A percentile compares a stretch with the other conserved stretches of the same genome.
These are phyloP conservation scores for Henricia sp. DNA, from an alignment of 53 echinoderm and acorn worm genomes.

Conservation along the genomic window DNA sequence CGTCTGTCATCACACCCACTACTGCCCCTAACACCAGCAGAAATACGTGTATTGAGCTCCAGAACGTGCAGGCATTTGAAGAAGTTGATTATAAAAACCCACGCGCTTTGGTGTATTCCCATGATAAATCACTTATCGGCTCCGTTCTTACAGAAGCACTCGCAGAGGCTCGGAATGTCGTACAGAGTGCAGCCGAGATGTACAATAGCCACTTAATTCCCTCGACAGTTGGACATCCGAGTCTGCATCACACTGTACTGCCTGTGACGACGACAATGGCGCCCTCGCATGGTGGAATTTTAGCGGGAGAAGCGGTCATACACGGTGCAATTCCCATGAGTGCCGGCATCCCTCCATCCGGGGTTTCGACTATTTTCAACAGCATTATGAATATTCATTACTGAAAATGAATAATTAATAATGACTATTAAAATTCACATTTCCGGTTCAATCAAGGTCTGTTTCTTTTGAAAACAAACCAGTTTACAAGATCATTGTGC, in stretches of 20 bases:
- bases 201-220: constrained; percentile 56
- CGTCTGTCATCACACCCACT: not conserved
- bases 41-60: constrained; percentile 4
- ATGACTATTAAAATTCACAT: too few relatives aligned
- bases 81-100: constrained; percentile 46
- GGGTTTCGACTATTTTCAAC: constrained; percentile 21
- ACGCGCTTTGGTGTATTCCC: constrained; percentile 45
- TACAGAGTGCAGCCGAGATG: constrained; percentile 33
- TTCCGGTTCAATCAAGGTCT: too few relatives aligned
- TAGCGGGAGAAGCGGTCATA: constrained; percentile 20
- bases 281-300: constrained; percentile 20
- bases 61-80: constrained; percentile 30
- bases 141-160: constrained; percentile 76
- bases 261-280: constrained; percentile 43
- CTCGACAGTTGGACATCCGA: constrained; percentile 34
- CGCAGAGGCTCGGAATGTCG: constrained; percentile 79
- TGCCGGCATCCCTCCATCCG: not conserved
- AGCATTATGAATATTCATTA: constrained; percentile 56
- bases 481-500: too few relatives aligned
- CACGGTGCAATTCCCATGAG: constrained; percentile 19
- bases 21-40: not conserved
- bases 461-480: too few relatives aligned
- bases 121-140: constrained; percentile 69
- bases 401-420: constrained; percentile 16
- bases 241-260: constrained; percentile 7